Conservation (phyloP, 1,140 invertebrate species). For the Solenopsis fugax region DNA sequence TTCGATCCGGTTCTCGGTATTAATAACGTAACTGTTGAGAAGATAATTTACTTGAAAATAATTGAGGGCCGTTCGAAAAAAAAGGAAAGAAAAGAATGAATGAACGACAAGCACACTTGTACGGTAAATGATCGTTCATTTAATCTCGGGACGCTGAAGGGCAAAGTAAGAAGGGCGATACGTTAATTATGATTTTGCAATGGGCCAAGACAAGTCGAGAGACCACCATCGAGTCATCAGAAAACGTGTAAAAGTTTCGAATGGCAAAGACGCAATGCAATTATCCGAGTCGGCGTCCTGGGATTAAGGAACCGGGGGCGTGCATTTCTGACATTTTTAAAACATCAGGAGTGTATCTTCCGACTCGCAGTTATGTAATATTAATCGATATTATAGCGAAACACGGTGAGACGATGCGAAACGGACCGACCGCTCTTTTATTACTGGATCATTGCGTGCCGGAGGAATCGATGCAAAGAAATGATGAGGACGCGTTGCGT, state of each 20-base stretch:
- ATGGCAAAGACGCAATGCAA: background rate
- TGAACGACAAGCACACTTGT: background rate
- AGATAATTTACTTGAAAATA: slow-evolving; percentile 9
- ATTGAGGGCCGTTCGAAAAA: slow-evolving; percentile 1
- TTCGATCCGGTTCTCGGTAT: slow-evolving; percentile 33
- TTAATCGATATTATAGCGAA: slow-evolving; percentile 66
- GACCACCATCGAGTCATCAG: background rate
- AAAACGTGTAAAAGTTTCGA: background rate
- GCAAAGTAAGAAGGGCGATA: background rate
- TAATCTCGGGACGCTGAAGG: background rate
- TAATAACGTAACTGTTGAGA: slow-evolving; percentile 41
- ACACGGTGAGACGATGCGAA: slow-evolving; percentile 38
- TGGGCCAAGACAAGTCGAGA: background rate
- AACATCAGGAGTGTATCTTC: slow-evolving; percentile 63
- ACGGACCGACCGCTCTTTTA: background rate
- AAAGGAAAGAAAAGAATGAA: slow-evolving; percentile 1
- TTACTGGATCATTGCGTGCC: background rate
- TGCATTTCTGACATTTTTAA: slow-evolving; percentile 35
- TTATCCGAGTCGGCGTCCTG: background rate
- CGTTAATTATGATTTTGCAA: background rate
- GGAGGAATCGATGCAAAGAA: too few species aligned
- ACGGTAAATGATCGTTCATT: slow-evolving; percentile 17
- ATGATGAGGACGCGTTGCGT: background rate
- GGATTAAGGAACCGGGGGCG: background rate
- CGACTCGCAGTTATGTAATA: slow-evolving; percentile 69